Evolutionary conservation across 2,888 invertebrate species (phyloP).

Genomic region (Blastobasis adustella): DNA sequence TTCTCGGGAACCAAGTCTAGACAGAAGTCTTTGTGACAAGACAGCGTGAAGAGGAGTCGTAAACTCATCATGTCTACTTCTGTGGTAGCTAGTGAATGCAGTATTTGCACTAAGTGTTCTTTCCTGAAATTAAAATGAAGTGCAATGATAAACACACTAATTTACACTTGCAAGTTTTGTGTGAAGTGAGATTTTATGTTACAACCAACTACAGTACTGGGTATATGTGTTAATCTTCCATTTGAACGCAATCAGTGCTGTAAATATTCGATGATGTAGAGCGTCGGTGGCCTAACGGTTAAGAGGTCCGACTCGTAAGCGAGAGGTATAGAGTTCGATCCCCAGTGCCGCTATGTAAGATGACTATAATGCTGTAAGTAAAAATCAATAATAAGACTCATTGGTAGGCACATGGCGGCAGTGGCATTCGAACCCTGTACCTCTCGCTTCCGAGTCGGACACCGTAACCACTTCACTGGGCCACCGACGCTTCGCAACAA

Average conservation of each 20-base stretch:
- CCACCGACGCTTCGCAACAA: neutral
- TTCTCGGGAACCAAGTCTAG: slow-evolving; percentile 18
- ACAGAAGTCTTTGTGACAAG: slow-evolving; percentile 42
- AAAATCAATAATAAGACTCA: neutral
- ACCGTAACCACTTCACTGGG: neutral
- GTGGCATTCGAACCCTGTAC: no score
- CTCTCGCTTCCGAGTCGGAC: no score
- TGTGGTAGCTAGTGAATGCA: slow-evolving; percentile 14
- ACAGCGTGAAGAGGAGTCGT: slow-evolving; percentile 42
- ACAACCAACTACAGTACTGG: neutral
- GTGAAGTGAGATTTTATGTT: neutral
- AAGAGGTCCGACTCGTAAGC: no score
- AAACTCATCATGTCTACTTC: slow-evolving; percentile 20
- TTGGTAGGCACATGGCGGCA: neutral
- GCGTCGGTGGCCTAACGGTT: no score
- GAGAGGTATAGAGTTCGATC: no score
- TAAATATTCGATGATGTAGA: neutral
- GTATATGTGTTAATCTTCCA: neutral
- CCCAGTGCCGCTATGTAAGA: neutral
- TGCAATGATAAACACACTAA: neutral
- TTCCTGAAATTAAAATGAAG: slow-evolving; percentile 28
- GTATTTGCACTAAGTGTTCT: slow-evolving; percentile 19
- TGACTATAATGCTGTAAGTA: neutral
- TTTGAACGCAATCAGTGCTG: neutral
- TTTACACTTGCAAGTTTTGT: neutral